Evolutionary conservation across 2,113 vertebrate genomes (phyloP).

Genomic region (Coracopsis vasa): DNA sequence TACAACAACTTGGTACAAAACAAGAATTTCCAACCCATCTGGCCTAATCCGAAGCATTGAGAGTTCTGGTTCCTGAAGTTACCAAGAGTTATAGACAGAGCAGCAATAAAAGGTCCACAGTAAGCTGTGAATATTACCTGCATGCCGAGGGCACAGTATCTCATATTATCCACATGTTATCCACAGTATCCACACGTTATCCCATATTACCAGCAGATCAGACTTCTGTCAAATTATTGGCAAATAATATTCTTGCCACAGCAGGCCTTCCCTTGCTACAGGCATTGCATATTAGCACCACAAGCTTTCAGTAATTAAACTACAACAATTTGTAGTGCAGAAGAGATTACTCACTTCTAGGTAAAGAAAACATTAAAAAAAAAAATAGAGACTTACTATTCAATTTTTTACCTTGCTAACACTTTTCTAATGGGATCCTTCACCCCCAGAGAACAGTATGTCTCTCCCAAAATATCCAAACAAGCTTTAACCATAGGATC

Average conservation of each 20-base stretch:
- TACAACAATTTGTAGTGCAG: not conserved
- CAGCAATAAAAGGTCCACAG: not conserved
- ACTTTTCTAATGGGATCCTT: conserved; percentile 92
- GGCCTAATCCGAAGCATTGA: not conserved
- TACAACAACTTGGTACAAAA: not conserved
- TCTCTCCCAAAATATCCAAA: conserved; percentile 80
- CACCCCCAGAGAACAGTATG: conserved; percentile 78
- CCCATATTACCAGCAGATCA: not conserved
- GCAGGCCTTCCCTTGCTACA: not conserved
- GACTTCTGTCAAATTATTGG: not conserved
- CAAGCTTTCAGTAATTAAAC: not conserved
- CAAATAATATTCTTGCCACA: not conserved
- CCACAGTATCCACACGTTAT: too few relatives aligned
- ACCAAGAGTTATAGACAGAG: not conserved
- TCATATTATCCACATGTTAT: not conserved
- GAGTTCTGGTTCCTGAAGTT: not conserved
- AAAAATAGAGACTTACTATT: not conserved
- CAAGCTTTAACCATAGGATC: conserved; percentile 75
- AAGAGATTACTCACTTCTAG: not conserved
- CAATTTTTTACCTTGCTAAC: conserved; percentile 73
- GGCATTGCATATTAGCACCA: not conserved
- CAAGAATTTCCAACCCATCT: not conserved
- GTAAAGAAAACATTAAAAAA: not conserved
- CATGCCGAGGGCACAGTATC: not conserved
- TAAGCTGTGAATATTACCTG: not conserved